A percentile compares a stretch with the other conserved stretches of the same genome.
Conservation (phyloP, 1,140 invertebrate species). For the Drosophila santomea region DNA sequence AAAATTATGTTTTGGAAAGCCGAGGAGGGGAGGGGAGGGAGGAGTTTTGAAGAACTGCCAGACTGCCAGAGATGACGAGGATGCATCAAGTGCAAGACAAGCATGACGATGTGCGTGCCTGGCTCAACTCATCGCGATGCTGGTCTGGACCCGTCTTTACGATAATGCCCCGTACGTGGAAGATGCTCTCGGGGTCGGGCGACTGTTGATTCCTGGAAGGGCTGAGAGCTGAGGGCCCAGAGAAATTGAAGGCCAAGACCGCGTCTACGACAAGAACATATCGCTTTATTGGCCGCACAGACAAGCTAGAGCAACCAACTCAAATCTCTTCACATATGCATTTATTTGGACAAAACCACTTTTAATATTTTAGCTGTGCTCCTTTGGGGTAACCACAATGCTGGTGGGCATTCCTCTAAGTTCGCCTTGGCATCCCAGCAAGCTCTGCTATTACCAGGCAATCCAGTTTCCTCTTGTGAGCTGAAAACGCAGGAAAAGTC, state of each 20-base stretch:
- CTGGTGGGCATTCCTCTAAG: not conserved
- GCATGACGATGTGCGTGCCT: conserved; percentile 45
- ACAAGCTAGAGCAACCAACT: conserved; percentile 17
- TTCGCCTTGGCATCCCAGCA: conserved; percentile 22
- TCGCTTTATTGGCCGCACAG: not conserved
- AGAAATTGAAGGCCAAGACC: conserved; percentile 43
- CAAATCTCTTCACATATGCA: conserved; percentile 35
- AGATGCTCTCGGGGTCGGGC: conserved; percentile 11
- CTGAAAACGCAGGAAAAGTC: not conserved
- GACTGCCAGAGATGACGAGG: conserved; percentile 43
- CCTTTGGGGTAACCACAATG: not conserved
- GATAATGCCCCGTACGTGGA: conserved; percentile 46
- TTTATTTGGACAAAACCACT: conserved; percentile 29
- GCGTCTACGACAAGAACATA: conserved; percentile 14
- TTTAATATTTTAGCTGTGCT: conserved; percentile 17
- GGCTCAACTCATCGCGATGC: conserved; percentile 43
- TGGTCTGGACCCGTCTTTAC: conserved; percentile 29
- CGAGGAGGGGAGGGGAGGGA: not conserved
- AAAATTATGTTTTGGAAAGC: conserved; percentile 34
- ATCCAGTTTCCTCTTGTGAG: conserved; percentile 17
- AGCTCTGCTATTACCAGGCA: conserved; percentile 24
- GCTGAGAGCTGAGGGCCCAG: conserved; percentile 14
- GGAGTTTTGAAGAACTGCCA: conserved; percentile 44
- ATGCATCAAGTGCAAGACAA: conserved; percentile 46
- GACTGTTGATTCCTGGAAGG: conserved; percentile 39